A percentile compares a stretch with the other conserved stretches of the same genome.
Conservation (phyloP, 2,797 vertebrate species). For the Gephyroberyx darwinii region DNA sequence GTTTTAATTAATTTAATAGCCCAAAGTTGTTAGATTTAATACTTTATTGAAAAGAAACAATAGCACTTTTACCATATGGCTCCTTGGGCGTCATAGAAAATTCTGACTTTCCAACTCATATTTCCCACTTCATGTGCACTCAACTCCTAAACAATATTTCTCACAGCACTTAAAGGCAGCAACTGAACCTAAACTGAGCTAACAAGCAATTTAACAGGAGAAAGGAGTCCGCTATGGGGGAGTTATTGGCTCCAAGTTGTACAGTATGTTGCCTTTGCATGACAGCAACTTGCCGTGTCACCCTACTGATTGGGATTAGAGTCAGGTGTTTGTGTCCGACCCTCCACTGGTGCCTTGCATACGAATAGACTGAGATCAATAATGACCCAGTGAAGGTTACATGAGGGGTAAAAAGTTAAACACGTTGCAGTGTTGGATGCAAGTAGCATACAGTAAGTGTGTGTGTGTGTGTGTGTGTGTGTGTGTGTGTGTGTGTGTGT, state of each 20-base stretch:
- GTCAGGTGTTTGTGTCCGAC: constrained; percentile 36
- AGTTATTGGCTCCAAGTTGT: not conserved
- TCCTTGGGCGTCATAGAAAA: too few species aligned
- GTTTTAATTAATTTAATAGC: not conserved
- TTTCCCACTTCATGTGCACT: not conserved
- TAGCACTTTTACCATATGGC: too few species aligned
- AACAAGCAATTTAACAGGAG: not conserved
- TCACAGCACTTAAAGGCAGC: too few species aligned
- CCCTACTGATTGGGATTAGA: constrained; percentile 38
- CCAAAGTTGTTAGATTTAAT: not conserved
- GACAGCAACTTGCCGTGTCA: constrained; percentile 4
- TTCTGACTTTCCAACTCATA: not conserved
- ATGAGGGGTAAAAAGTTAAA: constrained; percentile 3
- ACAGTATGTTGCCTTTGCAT: not conserved
- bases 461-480: not conserved
- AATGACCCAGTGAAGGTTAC: constrained; percentile 39
- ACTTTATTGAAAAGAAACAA: too few species aligned
- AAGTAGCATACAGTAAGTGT: not conserved
- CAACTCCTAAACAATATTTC: not conserved
- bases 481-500: not conserved
- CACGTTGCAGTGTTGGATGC: not conserved
- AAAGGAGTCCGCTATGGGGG: not conserved
- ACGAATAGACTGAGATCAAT: constrained; percentile 60
- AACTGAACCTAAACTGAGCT: not conserved
- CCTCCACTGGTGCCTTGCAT: constrained; percentile 43